A percentile compares a stretch with the other conserved stretches of the same genome.
phyloP scores from a whole-genome alignment of 2,888 invertebrate species.

The Ormyrus rosae region DNA sequence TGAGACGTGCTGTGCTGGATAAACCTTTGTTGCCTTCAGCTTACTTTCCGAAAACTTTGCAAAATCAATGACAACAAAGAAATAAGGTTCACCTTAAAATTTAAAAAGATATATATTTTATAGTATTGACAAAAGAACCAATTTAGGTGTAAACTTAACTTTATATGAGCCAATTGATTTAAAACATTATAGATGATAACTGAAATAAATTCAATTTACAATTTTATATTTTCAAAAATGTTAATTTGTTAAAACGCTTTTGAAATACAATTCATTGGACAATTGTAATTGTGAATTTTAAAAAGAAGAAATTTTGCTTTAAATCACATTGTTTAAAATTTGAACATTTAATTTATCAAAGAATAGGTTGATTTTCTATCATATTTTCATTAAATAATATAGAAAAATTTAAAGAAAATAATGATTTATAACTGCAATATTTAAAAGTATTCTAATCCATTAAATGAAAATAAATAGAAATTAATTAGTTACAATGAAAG shows the following conservation, averaged over 20 bases:
- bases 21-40: slow-evolving; percentile 72
- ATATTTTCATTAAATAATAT: neutral
- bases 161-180: neutral
- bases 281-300: no score
- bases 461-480: neutral
- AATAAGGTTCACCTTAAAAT: slow-evolving; percentile 47
- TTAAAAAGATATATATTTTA: slow-evolving; percentile 46
- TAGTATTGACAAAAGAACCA: slow-evolving; percentile 14
- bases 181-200: no score
- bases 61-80: slow-evolving; percentile 61
- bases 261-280: no score
- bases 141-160: slow-evolving; percentile 17
- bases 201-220: no score
- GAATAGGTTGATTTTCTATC: neutral
- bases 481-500: no score
- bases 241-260: no score
- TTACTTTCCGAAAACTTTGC: slow-evolving; percentile 72
- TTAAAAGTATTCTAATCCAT: no score
- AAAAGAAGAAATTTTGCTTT: no score
- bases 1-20: slow-evolving; percentile 69
- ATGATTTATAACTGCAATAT: no score
- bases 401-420: neutral
- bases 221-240: no score
- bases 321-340: neutral
- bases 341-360: slow-evolving; percentile 22